Conservation (phyloP, 2,888 invertebrate genomes). For the Drosophila trichaetosa region DNA sequence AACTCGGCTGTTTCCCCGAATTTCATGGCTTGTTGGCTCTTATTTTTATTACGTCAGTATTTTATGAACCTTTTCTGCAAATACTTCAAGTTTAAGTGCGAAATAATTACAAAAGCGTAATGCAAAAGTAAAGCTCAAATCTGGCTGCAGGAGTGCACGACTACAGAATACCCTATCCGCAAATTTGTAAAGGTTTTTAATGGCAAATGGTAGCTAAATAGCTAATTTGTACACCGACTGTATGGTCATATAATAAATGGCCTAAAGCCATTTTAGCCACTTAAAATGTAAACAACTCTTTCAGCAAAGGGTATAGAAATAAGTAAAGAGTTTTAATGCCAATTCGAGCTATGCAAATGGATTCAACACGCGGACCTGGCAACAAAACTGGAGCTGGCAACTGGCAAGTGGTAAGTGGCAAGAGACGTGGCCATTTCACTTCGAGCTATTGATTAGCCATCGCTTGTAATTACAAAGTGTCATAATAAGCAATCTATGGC, state of each 20-base stretch:
- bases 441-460: conserved; percentile 67
- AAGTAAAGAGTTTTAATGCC: conserved; percentile 26
- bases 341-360: conserved; percentile 47
- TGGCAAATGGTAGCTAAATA: not conserved
- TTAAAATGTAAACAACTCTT: not conserved
- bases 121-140: not conserved
- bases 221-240: not conserved
- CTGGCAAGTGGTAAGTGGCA: conserved; percentile 27
- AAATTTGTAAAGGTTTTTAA: not conserved
- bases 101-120: conserved; percentile 64
- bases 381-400: conserved; percentile 25
- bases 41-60: conserved; percentile 23
- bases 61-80: conserved; percentile 46
- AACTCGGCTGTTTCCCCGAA: conserved; percentile 4
- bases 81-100: conserved; percentile 63
- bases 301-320: not conserved
- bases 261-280: not conserved
- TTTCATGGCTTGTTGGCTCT: conserved; percentile 10
- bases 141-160: not conserved
- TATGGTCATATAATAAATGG: not conserved
- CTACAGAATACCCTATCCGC: conserved; percentile 1
- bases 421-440: conserved; percentile 55
- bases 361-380: conserved; percentile 13
- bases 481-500: conserved; percentile 55
- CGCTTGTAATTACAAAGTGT: conserved; percentile 63